These are phyloP conservation scores for Anthoscopus minutus DNA, from an alignment of 2,113 vertebrate genomes.

Conservation along the genomic window DNA sequence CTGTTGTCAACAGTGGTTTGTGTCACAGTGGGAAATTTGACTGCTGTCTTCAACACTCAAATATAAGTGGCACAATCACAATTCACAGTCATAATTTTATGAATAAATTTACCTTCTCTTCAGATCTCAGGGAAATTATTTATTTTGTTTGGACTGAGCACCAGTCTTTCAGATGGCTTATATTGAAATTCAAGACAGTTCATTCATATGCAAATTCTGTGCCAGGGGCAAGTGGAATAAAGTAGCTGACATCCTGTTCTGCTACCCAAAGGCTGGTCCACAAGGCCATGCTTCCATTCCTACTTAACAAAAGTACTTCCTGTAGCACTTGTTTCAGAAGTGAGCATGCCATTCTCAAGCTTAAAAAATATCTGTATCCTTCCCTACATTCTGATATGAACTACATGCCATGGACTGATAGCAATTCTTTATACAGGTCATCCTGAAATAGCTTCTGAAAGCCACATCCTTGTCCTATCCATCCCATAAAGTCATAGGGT, in stretches of 20 bases:
- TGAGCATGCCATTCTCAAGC: not conserved
- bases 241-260: not conserved
- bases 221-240: not conserved
- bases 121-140: not conserved
- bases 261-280: not conserved
- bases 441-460: not conserved
- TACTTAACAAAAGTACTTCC: not conserved
- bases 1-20: not conserved
- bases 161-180: not conserved
- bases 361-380: not conserved
- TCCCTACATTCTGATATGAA: not conserved
- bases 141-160: not conserved
- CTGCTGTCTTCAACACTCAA: not conserved
- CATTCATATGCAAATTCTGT: not conserved
- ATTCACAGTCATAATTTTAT: not conserved
- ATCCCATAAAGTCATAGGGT: not conserved
- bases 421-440: not conserved
- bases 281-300: not conserved
- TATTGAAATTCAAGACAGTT: not conserved
- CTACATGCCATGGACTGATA: not conserved
- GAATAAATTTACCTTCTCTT: constrained; percentile 8
- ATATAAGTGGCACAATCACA: not conserved
- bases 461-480: not conserved
- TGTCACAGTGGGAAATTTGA: not conserved
- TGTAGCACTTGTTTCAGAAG: not conserved